These are phyloP conservation scores for Campoletis raptor DNA, from an alignment of 2,888 invertebrate species.

Conservation along the genomic window DNA sequence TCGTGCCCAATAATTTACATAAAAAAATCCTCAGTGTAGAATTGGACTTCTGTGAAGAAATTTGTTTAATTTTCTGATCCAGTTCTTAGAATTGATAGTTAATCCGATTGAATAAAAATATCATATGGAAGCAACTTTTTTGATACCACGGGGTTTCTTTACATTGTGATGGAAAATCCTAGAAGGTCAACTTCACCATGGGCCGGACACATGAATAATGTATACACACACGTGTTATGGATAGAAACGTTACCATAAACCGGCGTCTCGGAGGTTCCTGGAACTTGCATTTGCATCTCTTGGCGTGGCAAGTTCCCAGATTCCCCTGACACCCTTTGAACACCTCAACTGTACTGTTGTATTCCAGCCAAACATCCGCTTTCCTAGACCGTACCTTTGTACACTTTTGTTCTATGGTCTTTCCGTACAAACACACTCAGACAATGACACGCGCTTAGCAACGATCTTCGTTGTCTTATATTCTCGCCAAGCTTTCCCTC, in stretches of 20 bases:
- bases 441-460: neutral
- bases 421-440: conserved; percentile 6
- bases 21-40: too few species aligned
- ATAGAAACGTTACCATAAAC: conserved; percentile 27
- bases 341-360: conserved; percentile 21
- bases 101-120: neutral
- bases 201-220: conserved; percentile 1
- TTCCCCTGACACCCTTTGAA: conserved; percentile 54
- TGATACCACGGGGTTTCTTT: neutral
- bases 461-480: conserved; percentile 57
- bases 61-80: neutral
- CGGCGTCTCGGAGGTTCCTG: conserved; percentile 56
- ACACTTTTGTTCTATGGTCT: conserved; percentile 55
- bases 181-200: conserved; percentile 18
- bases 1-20: too few species aligned
- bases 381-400: neutral
- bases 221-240: conserved; percentile 21
- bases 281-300: conserved; percentile 64
- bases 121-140: neutral
- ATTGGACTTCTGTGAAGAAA: too few species aligned
- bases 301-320: conserved; percentile 43
- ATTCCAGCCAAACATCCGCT: conserved; percentile 8
- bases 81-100: neutral
- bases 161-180: neutral
- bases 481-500: conserved; percentile 33